phyloP scores from a whole-genome alignment of 2,113 vertebrate genomes.

The Genyomyrus donnyi region DNA sequence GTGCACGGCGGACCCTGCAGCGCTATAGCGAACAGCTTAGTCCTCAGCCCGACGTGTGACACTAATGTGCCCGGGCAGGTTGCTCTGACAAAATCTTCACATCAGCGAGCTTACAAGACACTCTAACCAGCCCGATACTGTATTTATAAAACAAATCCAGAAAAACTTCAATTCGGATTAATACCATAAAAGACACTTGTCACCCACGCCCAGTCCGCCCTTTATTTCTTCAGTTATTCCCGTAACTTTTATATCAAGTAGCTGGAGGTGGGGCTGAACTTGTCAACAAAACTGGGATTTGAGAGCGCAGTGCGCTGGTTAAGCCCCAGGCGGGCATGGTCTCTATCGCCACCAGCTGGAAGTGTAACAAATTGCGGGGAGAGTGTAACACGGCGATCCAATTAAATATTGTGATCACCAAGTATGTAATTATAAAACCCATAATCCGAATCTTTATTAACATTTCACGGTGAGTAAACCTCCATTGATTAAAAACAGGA shows the following conservation, averaged over 20 bases:
- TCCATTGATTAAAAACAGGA: neutral
- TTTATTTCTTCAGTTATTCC: neutral
- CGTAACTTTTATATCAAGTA: neutral
- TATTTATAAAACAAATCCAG: neutral
- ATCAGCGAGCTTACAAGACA: neutral
- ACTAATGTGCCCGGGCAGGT: neutral
- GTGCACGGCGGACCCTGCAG: neutral
- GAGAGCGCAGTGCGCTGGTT: neutral
- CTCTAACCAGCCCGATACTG: neutral
- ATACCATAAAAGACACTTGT: neutral
- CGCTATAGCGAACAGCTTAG: neutral
- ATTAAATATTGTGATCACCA: neutral
- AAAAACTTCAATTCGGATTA: neutral
- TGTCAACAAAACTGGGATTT: neutral
- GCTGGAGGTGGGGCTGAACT: constrained; percentile 8
- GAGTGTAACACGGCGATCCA: neutral
- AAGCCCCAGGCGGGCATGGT: neutral
- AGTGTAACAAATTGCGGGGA: neutral
- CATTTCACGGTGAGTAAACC: neutral
- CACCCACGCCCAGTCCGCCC: neutral
- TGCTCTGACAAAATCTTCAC: neutral
- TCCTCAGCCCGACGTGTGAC: neutral
- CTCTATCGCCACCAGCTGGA: neutral
- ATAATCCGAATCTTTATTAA: neutral
- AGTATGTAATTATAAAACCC: neutral